Percentiles rank a stretch among this genome's conserved stretches.
phyloP scores from a whole-genome alignment of 2,797 vertebrate species.

The Rhyacichthys aspro region DNA sequence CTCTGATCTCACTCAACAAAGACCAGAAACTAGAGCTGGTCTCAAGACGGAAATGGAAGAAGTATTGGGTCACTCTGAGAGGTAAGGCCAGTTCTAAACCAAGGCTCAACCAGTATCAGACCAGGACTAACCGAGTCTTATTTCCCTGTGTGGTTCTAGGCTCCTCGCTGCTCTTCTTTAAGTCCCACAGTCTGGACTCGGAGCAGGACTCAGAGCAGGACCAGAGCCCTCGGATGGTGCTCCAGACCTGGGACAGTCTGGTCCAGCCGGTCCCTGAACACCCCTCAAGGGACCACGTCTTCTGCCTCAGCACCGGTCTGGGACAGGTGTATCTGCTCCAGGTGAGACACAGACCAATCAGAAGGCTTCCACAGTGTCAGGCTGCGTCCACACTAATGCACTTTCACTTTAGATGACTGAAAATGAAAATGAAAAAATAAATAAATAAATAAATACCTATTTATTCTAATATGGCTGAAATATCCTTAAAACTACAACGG shows the following conservation, averaged over 20 bases:
- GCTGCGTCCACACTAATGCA: too few species aligned
- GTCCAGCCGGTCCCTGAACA: conserved; percentile 94
- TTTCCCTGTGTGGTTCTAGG: background rate
- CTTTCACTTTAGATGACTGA: too few species aligned
- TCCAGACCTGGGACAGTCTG: conserved; percentile 89
- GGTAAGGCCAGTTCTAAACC: conserved; percentile 70
- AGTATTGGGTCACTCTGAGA: conserved; percentile 93
- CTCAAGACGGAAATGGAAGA: conserved; percentile 88
- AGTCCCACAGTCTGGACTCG: background rate
- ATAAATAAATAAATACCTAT: too few species aligned
- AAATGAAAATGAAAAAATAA: too few species aligned
- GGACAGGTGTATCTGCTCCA: conserved; percentile 94
- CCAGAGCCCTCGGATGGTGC: conserved; percentile 79
- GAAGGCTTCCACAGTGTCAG: too few species aligned
- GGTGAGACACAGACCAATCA: conserved; percentile 68
- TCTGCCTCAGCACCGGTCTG: conserved; percentile 93
- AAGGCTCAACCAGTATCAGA: background rate
- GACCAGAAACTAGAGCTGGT: conserved; percentile 91
- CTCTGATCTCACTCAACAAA: conserved; percentile 88
- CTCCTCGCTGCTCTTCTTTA: background rate
- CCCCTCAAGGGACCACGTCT: conserved; percentile 91
- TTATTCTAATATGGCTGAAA: too few species aligned
- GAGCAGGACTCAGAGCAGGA: background rate
- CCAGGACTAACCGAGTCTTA: background rate
- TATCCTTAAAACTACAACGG: too few species aligned